Evolutionary conservation across 2,797 vertebrate genomes (phyloP).

Genomic region (Poecilia picta): DNA sequence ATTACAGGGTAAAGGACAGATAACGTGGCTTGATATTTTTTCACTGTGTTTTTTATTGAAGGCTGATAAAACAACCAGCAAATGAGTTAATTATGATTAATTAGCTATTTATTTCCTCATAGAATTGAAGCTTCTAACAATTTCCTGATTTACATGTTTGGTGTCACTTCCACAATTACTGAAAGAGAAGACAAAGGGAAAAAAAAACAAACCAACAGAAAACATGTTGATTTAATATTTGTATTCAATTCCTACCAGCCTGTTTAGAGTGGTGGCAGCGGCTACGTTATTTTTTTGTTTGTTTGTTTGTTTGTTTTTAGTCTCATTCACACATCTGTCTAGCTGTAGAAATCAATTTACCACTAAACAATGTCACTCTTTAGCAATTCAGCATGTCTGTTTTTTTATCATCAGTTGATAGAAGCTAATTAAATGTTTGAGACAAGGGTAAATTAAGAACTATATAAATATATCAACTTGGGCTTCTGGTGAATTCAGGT

Average conservation of each 20-base stretch:
- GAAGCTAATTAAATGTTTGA: background rate
- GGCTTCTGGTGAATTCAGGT: background rate
- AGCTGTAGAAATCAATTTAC: background rate
- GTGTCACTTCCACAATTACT: background rate
- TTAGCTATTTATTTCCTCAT: background rate
- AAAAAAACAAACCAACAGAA: background rate
- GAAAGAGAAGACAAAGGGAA: background rate
- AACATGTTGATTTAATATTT: background rate
- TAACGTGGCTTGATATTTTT: background rate
- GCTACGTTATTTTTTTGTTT: background rate
- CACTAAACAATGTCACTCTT: background rate
- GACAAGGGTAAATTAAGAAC: background rate
- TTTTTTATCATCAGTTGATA: background rate
- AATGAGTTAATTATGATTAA: background rate
- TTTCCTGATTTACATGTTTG: background rate
- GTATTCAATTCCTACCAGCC: background rate
- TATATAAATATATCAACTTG: background rate
- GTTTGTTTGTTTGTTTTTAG: background rate
- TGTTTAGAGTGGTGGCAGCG: background rate
- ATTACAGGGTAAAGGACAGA: background rate
- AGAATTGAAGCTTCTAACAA: background rate
- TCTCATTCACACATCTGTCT: background rate
- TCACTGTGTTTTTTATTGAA: background rate
- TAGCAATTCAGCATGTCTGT: background rate
- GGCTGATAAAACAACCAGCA: background rate